Conservation (phyloP, 1,140 invertebrate species). For the Lanistes nyassanus region DNA sequence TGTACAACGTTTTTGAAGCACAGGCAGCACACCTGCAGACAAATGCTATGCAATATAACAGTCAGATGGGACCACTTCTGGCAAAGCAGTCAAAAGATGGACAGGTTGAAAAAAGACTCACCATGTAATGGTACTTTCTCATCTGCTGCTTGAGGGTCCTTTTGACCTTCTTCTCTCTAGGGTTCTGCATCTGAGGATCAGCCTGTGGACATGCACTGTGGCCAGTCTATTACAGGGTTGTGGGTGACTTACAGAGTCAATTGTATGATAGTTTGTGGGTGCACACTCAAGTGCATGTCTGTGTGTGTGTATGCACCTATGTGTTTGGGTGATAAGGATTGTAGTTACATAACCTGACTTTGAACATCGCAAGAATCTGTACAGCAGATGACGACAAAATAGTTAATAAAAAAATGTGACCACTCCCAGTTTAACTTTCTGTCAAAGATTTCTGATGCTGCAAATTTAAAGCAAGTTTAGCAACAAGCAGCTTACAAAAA, state of each 20-base stretch:
- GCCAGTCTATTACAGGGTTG: background rate
- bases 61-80: background rate
- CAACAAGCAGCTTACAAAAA: too few species aligned
- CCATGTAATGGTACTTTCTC: slow-evolving; percentile 45
- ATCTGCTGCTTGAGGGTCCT: slow-evolving; percentile 41
- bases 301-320: background rate
- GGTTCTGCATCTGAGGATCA: slow-evolving; percentile 10
- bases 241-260: background rate
- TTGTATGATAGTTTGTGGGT: background rate
- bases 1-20: too few species aligned
- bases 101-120: slow-evolving; percentile 25
- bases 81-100: too few species aligned
- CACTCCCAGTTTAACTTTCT: too few species aligned
- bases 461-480: too few species aligned
- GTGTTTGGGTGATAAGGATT: background rate
- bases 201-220: slow-evolving; percentile 10
- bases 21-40: too few species aligned
- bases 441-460: too few species aligned
- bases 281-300: background rate
- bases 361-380: too few species aligned
- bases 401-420: too few species aligned
- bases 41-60: too few species aligned
- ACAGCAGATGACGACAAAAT: too few species aligned
- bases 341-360: too few species aligned
- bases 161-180: slow-evolving; percentile 37